phyloP scores from a whole-genome alignment of 2,888 invertebrate species.

The Bimastos eiseni region DNA sequence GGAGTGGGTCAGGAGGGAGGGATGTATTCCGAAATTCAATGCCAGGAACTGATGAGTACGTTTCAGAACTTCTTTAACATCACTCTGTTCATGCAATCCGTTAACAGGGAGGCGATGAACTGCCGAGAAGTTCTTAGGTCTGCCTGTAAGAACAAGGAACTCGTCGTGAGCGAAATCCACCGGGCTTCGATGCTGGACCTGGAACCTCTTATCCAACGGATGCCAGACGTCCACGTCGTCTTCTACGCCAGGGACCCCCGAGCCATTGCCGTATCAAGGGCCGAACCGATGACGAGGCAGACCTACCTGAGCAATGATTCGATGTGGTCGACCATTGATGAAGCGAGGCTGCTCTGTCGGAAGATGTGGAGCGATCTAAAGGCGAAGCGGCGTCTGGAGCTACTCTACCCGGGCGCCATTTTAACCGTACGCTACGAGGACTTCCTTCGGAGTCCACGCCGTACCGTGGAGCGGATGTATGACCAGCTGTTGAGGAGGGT shows the following conservation, averaged over 20 bases:
- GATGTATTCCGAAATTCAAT: neutral
- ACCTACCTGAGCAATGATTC: neutral
- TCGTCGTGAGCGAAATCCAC: neutral
- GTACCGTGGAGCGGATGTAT: neutral
- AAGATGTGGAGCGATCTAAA: neutral
- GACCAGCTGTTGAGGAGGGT: neutral
- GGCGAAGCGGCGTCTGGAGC: neutral
- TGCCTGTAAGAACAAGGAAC: neutral
- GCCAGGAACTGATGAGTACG: neutral
- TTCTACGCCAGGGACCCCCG: conserved; percentile 28
- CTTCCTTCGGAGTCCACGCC: neutral
- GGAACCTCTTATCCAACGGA: conserved; percentile 22
- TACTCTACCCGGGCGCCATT: neutral
- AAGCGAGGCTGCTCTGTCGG: neutral
- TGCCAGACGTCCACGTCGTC: conserved; percentile 23
- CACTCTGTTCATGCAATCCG: neutral
- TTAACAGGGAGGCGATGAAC: neutral
- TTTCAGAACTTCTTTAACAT: neutral
- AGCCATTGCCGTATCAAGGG: conserved; percentile 21
- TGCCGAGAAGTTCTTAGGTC: neutral
- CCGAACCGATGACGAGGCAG: neutral
- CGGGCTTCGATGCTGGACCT: conserved; percentile 17
- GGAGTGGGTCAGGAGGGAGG: neutral
- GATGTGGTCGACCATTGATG: neutral
- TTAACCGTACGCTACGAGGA: conserved; percentile 21